Conservation (phyloP, 1,140 invertebrate genomes). For the Heliconius himera region DNA sequence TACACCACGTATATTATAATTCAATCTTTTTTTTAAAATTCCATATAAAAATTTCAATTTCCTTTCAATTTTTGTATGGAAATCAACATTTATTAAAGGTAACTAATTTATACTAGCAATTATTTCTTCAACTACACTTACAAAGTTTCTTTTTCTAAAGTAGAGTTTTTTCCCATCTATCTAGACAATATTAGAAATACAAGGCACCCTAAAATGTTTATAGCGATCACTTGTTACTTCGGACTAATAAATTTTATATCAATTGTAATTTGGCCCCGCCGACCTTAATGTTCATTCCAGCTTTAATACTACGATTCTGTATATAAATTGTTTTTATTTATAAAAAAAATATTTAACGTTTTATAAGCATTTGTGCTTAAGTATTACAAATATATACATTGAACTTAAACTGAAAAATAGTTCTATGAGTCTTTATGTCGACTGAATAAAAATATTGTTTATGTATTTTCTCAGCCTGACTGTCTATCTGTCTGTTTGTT, state of each 20-base stretch:
- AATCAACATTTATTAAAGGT: too few species aligned
- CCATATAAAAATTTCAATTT: too few species aligned
- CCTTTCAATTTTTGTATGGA: too few species aligned
- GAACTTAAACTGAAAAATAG: too few species aligned
- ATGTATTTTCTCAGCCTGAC: too few species aligned
- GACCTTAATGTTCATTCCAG: slow-evolving; percentile 2
- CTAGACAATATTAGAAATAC: background rate
- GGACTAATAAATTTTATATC: slow-evolving; percentile 37
- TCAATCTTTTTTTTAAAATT: too few species aligned
- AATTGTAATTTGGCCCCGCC: slow-evolving; percentile 37
- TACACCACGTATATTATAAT: too few species aligned
- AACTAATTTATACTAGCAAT: background rate
- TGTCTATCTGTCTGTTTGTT: too few species aligned
- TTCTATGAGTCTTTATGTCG: too few species aligned
- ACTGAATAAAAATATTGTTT: too few species aligned
- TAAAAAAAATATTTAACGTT: background rate
- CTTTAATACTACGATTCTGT: background rate
- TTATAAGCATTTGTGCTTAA: background rate
- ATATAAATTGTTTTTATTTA: background rate
- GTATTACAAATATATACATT: background rate
- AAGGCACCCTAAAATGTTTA: background rate
- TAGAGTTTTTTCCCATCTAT: background rate
- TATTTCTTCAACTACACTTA: background rate
- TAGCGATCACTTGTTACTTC: slow-evolving; percentile 4
- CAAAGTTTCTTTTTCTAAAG: background rate